Percentiles rank a stretch among this genome's conserved stretches.
These are phyloP conservation scores for Archocentrus centrarchus DNA, from an alignment of 2,113 vertebrate species.

Conservation along the genomic window DNA sequence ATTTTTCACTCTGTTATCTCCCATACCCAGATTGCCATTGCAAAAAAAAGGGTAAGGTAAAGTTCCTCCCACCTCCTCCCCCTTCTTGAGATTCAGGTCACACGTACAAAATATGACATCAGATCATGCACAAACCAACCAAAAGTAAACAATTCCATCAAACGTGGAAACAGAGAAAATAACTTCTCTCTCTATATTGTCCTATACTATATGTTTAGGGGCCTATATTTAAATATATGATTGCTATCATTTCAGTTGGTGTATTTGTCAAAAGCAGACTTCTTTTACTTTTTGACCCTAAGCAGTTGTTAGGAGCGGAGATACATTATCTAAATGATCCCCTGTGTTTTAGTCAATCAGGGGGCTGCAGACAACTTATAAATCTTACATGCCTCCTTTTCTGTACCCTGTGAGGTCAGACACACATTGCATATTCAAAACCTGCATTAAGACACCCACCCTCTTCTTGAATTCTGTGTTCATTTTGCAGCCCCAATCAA, in stretches of 20 bases:
- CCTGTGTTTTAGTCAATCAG: conserved; percentile 78
- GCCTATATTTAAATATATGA: background rate
- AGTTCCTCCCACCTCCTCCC: conserved; percentile 36
- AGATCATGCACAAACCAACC: conserved; percentile 49
- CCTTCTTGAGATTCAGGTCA: conserved; percentile 72
- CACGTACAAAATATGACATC: conserved; percentile 70
- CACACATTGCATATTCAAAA: conserved; percentile 79
- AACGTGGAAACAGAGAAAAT: conserved; percentile 14
- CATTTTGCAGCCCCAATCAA: conserved; percentile 46
- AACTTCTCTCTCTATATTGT: background rate
- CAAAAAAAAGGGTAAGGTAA: conserved; percentile 43
- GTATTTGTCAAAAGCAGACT: conserved; percentile 13
- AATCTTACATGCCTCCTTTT: conserved; percentile 76
- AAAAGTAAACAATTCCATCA: conserved; percentile 55
- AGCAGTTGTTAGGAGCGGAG: conserved; percentile 53
- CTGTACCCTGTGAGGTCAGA: conserved; percentile 69
- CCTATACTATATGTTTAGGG: background rate
- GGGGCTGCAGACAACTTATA: conserved; percentile 71
- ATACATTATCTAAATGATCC: conserved; percentile 76
- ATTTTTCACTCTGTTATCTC: conserved; percentile 85
- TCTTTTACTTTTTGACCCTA: conserved; percentile 55
- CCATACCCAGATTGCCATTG: conserved; percentile 81
- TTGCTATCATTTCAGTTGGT: background rate
- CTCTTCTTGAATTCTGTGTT: conserved; percentile 19
- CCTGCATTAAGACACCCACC: conserved; percentile 67